Conservation (phyloP, 2,888 invertebrate genomes). For the Phengaris arion region DNA sequence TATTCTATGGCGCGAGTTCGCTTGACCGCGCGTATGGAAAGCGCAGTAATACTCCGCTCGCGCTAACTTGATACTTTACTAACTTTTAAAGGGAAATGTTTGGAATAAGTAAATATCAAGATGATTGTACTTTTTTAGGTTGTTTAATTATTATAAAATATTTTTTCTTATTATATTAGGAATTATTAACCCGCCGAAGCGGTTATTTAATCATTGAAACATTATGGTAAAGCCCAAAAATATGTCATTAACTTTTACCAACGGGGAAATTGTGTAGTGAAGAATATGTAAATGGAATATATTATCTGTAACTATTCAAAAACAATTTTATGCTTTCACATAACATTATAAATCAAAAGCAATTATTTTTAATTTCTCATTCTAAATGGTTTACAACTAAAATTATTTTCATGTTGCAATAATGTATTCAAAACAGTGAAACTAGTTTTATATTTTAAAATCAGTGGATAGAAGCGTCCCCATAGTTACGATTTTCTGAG, state of each 20-base stretch:
- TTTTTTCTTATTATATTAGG: neutral
- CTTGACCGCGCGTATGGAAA: constrained; percentile 78
- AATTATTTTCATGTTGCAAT: neutral
- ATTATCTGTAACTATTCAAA: too few relatives aligned
- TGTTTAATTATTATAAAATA: neutral
- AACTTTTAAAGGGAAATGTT: constrained; percentile 52
- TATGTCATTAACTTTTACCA: too few relatives aligned
- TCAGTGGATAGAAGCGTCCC: neutral
- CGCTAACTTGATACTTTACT: constrained; percentile 68
- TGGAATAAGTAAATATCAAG: constrained; percentile 39
- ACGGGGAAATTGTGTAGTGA: too few relatives aligned
- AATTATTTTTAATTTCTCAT: too few relatives aligned
- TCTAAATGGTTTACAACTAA: neutral
- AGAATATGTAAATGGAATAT: too few relatives aligned
- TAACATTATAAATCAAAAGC: too few relatives aligned
- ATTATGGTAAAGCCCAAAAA: neutral
- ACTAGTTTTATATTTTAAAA: neutral
- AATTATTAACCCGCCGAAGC: neutral
- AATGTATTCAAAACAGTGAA: neutral
- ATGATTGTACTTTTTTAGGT: constrained; percentile 30
- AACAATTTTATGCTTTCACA: too few relatives aligned
- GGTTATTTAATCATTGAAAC: neutral
- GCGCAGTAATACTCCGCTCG: constrained; percentile 58
- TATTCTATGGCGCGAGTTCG: constrained; percentile 71
- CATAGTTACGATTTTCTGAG: neutral